Percentiles rank a stretch among this genome's conserved stretches.
phyloP scores from a whole-genome alignment of 2,797 vertebrate genomes.

The Chelmon rostratus region DNA sequence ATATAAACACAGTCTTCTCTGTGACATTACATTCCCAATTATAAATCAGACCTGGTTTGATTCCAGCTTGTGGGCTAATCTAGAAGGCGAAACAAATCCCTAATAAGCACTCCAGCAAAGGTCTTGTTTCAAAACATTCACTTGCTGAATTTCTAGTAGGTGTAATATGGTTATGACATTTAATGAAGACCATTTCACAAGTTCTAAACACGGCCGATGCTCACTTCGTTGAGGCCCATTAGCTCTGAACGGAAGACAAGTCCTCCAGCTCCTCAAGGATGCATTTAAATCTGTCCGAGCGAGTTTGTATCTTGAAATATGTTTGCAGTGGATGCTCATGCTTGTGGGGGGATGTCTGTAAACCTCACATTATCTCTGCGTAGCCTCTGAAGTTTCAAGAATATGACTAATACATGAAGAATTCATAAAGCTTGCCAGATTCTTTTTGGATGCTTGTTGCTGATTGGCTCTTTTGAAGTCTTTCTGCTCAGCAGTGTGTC shows the following conservation, averaged over 20 bases:
- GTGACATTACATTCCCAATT: slow-evolving; percentile 28
- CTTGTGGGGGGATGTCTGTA: slow-evolving; percentile 28
- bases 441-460: slow-evolving; percentile 65
- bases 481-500: slow-evolving; percentile 71
- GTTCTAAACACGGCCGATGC: slow-evolving; percentile 34
- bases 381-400: slow-evolving; percentile 54
- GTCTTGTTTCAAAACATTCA: slow-evolving; percentile 42
- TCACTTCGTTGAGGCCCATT: slow-evolving; percentile 37
- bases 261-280: slow-evolving; percentile 31
- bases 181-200: slow-evolving; percentile 33
- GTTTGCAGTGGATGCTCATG: slow-evolving; percentile 26
- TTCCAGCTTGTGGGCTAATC: slow-evolving; percentile 33
- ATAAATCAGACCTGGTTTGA: slow-evolving; percentile 31
- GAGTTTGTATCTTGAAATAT: slow-evolving; percentile 31
- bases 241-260: slow-evolving; percentile 24
- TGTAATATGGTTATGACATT: slow-evolving; percentile 51
- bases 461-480: slow-evolving; percentile 76
- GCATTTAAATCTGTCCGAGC: slow-evolving; percentile 35
- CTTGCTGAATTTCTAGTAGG: slow-evolving; percentile 36
- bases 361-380: slow-evolving; percentile 44
- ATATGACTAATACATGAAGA: slow-evolving; percentile 67
- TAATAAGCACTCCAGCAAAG: slow-evolving; percentile 36
- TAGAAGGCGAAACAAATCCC: slow-evolving; percentile 48
- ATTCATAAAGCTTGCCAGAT: slow-evolving; percentile 58
- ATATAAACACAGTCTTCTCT: slow-evolving; percentile 25